Evolutionary conservation across 2,797 vertebrate genomes (phyloP).

Genomic region (Anabas testudineus): DNA sequence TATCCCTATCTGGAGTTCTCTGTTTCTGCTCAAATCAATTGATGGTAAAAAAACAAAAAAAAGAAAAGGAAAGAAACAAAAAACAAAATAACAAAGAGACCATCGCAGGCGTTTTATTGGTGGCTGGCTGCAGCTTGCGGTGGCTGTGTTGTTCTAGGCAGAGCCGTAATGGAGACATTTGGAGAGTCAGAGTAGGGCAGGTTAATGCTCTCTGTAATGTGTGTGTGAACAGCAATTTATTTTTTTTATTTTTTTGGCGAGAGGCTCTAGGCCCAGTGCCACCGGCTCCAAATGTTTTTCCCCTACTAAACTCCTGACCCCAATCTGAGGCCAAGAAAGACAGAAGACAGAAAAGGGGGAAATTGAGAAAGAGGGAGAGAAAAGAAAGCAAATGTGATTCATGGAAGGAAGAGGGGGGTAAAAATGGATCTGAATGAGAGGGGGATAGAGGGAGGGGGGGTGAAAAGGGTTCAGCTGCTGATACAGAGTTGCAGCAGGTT

Average conservation of each 20-base stretch:
- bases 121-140: slow-evolving; percentile 58
- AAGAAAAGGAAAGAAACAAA: slow-evolving; percentile 10
- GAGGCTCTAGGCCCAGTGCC: slow-evolving; percentile 80
- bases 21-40: slow-evolving; percentile 68
- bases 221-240: slow-evolving; percentile 75
- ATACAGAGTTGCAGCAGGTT: slow-evolving; percentile 35
- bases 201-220: slow-evolving; percentile 83
- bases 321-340: slow-evolving; percentile 81
- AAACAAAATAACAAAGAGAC: slow-evolving; percentile 22
- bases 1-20: slow-evolving; percentile 55
- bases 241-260: slow-evolving; percentile 50
- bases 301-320: slow-evolving; percentile 87
- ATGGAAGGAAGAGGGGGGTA: slow-evolving; percentile 15
- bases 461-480: slow-evolving; percentile 31
- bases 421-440: slow-evolving; percentile 53
- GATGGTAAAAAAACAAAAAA: slow-evolving; percentile 26
- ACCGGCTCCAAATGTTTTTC: slow-evolving; percentile 83
- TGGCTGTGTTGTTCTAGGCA: slow-evolving; percentile 74
- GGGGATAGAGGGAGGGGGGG: slow-evolving; percentile 7
- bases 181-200: slow-evolving; percentile 75
- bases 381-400: slow-evolving; percentile 65
- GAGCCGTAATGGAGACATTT: slow-evolving; percentile 78
- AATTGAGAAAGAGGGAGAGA: slow-evolving; percentile 55
- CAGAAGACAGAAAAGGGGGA: slow-evolving; percentile 50
- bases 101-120: slow-evolving; percentile 57